These are phyloP conservation scores for Oithona nana DNA, from an alignment of 2,888 invertebrate species.

Conservation along the genomic window DNA sequence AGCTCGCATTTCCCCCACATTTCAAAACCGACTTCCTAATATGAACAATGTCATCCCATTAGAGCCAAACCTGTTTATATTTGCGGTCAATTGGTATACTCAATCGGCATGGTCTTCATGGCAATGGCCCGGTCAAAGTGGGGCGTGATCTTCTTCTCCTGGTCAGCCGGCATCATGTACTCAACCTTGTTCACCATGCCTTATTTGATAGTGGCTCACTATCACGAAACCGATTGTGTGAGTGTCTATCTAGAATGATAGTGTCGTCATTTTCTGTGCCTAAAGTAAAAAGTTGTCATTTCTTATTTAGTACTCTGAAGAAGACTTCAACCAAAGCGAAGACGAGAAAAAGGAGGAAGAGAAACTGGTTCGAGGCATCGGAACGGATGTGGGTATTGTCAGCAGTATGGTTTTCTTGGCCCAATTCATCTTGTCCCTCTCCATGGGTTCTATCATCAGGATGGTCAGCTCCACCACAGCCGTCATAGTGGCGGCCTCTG, in stretches of 20 bases:
- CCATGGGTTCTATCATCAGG: constrained; percentile 60
- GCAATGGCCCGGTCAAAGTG: constrained; percentile 30
- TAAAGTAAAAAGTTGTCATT: not conserved
- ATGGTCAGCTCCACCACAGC: constrained; percentile 65
- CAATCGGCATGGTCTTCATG: constrained; percentile 69
- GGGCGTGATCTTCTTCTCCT: constrained; percentile 60
- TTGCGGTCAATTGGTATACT: constrained; percentile 68
- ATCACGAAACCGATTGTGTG: constrained; percentile 76
- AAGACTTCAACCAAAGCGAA: constrained; percentile 4
- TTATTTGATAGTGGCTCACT: constrained; percentile 76
- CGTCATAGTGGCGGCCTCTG: constrained; percentile 64
- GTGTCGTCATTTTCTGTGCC: no score
- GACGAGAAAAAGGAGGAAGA: constrained; percentile 19
- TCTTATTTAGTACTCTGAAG: constrained; percentile 15
- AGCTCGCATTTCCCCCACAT: no score
- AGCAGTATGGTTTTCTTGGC: constrained; percentile 91
- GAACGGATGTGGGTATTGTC: constrained; percentile 83
- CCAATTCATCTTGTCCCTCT: constrained; percentile 69
- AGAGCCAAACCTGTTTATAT: constrained; percentile 75
- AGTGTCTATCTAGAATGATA: constrained; percentile 25
- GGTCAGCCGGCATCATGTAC: constrained; percentile 91
- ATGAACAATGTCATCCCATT: constrained; percentile 25
- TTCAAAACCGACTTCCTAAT: constrained; percentile 24
- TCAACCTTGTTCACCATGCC: constrained; percentile 95
- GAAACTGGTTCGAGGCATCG: constrained; percentile 49